Conservation (phyloP, 2,888 invertebrate species). For the Luperina testacea region DNA sequence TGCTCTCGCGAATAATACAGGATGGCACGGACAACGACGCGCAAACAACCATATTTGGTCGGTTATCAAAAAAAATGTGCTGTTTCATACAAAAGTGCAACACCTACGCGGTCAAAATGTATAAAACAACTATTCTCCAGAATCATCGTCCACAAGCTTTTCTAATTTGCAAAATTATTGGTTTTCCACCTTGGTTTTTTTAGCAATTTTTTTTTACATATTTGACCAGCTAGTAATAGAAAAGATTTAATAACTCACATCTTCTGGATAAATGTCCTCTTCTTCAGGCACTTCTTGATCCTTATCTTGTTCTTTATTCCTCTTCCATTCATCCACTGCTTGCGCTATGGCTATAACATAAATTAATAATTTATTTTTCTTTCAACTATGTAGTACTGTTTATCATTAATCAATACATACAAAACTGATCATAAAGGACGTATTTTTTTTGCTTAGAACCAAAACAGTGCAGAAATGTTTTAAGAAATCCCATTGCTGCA, state of each 20-base stretch:
- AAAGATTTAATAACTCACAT: slow-evolving; percentile 78
- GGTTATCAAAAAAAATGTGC: too few species aligned
- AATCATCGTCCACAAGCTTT: neutral
- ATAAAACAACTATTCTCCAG: neutral
- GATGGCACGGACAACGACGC: neutral
- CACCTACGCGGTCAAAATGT: too few species aligned
- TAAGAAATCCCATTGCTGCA: too few species aligned
- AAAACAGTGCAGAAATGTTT: too few species aligned
- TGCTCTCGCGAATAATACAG: neutral
- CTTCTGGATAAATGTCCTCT: slow-evolving; percentile 93
- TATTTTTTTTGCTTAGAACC: too few species aligned
- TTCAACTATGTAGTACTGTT: too few species aligned
- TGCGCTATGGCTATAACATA: slow-evolving; percentile 79
- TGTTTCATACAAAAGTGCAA: too few species aligned
- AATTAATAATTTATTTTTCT: too few species aligned
- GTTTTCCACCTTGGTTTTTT: too few species aligned
- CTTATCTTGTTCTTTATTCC: slow-evolving; percentile 88
- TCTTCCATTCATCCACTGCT: slow-evolving; percentile 94
- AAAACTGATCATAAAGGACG: too few species aligned
- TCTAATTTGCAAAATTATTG: neutral
- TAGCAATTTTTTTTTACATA: too few species aligned
- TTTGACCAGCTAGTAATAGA: neutral
- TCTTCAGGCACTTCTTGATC: slow-evolving; percentile 92
- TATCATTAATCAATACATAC: too few species aligned
- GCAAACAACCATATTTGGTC: neutral